Evolutionary conservation across 1,140 invertebrate genomes (phyloP), one percentile per base, ranked within the genome.

Genomic region (Danaus plexippus): DNA sequence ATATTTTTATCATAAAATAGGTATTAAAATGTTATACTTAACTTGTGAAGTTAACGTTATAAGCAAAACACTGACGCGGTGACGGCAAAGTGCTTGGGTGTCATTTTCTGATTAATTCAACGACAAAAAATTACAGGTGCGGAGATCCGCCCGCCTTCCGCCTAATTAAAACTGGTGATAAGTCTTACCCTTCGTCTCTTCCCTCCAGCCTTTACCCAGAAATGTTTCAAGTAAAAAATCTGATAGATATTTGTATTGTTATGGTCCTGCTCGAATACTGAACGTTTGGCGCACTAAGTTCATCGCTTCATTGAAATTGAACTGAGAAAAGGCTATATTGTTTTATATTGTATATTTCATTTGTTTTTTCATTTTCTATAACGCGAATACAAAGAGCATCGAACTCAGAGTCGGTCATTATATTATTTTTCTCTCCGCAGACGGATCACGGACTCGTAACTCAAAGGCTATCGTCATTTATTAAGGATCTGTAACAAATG

Each of bases 401-500:
- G 45, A 15, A 52, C 43, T 53, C 52, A 32, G 54, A 43, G 53
- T 52, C 47, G 13, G 51, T 5, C 51, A 12, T 10, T 52, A 44
- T 53, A 47, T 54, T 42, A 56, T 43, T 41, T 52, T 52, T 43
- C 49, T 49, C 53, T 18, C 43, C 53, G 56, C 49, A 47, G 13
- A 9, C 58, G 54, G 63, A 61, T 59, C 64, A 59, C 58, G 59
- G 58, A 46, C 58, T 69, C 69, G 67, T 72, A 69, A 72, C 62
- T 72, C 69, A 72, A 58, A 47, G 42, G 55, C 54, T 67, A 69
- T 66, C 64, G 54, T 66, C 65, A 67, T 72, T 69, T 69, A 60
- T 66, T 60, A 63, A 66, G 59, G 57, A 53, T 64, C 47, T 55
- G 59, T 63, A 62, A 68, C 63, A 68, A 68, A 67, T 63, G 56